phyloP scores from a whole-genome alignment of 2,113 vertebrate genomes.

The Barbus barbus region DNA sequence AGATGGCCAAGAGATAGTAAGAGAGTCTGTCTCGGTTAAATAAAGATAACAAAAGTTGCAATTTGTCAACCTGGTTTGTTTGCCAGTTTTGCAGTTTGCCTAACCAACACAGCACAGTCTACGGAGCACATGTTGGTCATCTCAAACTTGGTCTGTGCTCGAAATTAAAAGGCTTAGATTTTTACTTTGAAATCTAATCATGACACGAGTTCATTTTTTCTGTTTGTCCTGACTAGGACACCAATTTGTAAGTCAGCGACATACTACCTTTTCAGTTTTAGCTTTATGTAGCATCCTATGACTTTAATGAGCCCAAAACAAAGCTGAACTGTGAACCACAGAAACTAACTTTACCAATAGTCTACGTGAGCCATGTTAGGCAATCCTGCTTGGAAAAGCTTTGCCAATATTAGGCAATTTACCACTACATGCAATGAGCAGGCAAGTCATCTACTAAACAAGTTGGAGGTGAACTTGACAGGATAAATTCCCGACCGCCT shows the following conservation, averaged over 20 bases:
- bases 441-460: constrained; percentile 31
- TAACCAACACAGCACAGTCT: not conserved
- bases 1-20: constrained; percentile 8
- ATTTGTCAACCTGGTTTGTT: constrained; percentile 19
- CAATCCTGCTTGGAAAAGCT: constrained; percentile 23
- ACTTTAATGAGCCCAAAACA: not conserved
- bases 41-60: not conserved
- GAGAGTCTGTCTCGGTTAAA: not conserved
- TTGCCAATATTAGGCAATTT: constrained; percentile 29
- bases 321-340: not conserved
- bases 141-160: not conserved
- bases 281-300: not conserved
- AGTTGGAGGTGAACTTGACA: constrained; percentile 34
- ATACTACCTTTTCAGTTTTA: not conserved
- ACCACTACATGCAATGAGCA: not conserved
- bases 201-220: not conserved
- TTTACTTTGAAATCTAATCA: not conserved
- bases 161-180: not conserved
- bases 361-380: not conserved
- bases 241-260: not conserved
- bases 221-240: not conserved
- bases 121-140: not conserved
- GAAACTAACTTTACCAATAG: not conserved
- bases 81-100: constrained; percentile 8
- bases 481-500: constrained; percentile 31